Conservation (phyloP, 2,888 invertebrate species). For the Ethmia dodecea region DNA sequence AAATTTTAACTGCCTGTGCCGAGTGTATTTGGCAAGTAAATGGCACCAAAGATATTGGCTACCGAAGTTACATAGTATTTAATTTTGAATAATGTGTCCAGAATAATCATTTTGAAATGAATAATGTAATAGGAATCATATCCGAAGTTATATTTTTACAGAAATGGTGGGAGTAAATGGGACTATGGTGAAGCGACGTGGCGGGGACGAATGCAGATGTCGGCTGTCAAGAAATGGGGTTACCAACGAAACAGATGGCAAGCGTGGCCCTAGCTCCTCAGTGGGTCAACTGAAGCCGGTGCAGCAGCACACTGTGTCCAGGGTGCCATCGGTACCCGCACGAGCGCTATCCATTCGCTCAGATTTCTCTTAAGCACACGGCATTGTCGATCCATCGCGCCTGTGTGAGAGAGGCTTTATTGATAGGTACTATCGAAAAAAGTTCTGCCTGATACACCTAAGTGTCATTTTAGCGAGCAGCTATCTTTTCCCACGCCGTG, state of each 20-base stretch:
- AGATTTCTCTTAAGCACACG: slow-evolving; percentile 28
- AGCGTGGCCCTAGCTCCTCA: slow-evolving; percentile 21
- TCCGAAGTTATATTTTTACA: slow-evolving; percentile 16
- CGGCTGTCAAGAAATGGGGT: slow-evolving; percentile 14
- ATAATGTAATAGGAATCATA: not conserved
- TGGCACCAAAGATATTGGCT: not conserved
- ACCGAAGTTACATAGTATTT: not conserved
- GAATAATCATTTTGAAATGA: not conserved
- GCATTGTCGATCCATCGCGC: no score
- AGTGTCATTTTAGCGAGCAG: no score
- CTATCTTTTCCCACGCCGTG: no score
- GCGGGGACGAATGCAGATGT: slow-evolving; percentile 23
- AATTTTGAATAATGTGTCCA: not conserved
- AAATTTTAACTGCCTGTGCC: no score
- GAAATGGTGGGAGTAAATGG: slow-evolving; percentile 35
- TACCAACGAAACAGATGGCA: slow-evolving; percentile 3
- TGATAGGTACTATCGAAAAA: no score
- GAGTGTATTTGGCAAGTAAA: no score
- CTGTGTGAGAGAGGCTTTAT: no score
- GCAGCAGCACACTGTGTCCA: not conserved
- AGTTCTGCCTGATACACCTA: no score
- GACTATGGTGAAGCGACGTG: slow-evolving; percentile 20
- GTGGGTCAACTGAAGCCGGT: slow-evolving; percentile 21
- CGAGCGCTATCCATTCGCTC: slow-evolving; percentile 29
- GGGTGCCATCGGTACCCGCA: slow-evolving; percentile 19